Conservation (phyloP, 2,797 vertebrate species). For the Ptychobarbus kaznakovi region DNA sequence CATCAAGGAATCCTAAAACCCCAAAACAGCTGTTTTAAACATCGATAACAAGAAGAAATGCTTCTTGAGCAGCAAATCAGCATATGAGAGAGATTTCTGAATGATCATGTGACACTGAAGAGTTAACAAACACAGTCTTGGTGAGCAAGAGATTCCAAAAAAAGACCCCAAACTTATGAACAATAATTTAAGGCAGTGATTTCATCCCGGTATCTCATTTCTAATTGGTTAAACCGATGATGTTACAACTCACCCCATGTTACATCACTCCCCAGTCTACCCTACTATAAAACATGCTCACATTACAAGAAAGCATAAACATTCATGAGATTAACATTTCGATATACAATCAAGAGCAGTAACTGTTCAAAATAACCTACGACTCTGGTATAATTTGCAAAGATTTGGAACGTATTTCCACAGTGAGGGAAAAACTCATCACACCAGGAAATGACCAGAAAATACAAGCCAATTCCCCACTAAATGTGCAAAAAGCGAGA, state of each 20-base stretch:
- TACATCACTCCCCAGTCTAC: neutral
- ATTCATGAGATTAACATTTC: neutral
- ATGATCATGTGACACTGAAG: neutral
- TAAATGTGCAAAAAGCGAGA: constrained; percentile 38
- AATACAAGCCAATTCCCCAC: constrained; percentile 2
- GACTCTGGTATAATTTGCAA: neutral
- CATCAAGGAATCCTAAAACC: too few species aligned
- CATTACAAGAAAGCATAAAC: neutral
- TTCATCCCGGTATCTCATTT: neutral
- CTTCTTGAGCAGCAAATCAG: neutral
- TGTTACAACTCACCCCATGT: neutral
- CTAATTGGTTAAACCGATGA: neutral
- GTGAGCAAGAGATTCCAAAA: neutral
- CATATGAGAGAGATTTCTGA: neutral
- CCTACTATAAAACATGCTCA: neutral
- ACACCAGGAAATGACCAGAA: constrained; percentile 25
- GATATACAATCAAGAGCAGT: neutral
- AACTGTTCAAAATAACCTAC: neutral
- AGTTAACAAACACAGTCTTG: neutral
- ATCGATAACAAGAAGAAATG: neutral
- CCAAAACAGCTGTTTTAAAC: neutral
- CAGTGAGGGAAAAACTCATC: constrained; percentile 18
- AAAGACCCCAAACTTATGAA: neutral
- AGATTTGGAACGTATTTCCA: neutral
- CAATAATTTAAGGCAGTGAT: neutral